A percentile compares a stretch with the other conserved stretches of the same genome.
phyloP scores from a whole-genome alignment of 2,113 vertebrate species.

The Psilopogon haemacephalus region DNA sequence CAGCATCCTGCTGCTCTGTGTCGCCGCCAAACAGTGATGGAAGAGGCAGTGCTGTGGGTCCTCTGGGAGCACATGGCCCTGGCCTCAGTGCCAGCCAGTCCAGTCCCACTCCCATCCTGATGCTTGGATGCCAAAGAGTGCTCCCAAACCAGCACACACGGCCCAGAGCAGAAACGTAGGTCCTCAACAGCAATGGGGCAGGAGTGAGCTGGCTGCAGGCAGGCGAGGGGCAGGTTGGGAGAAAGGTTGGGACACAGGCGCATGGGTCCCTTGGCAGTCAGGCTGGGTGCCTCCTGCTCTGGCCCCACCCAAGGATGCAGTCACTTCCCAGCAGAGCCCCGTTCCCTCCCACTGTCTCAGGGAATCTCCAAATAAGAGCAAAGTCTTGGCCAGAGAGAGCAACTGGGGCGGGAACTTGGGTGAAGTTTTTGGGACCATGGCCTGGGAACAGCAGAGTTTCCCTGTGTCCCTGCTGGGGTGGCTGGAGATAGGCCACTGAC shows the following conservation, averaged over 20 bases:
- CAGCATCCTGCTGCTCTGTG: rapidly evolving
- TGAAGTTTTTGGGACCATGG: not conserved
- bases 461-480: not conserved
- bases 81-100: rapidly evolving
- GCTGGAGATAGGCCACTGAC: not conserved
- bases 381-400: not conserved
- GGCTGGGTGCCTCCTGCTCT: not conserved
- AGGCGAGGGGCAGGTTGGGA: not conserved
- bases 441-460: not conserved
- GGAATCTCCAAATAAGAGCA: slow-evolving; percentile 72
- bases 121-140: not conserved
- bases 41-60: not conserved
- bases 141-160: rapidly evolving
- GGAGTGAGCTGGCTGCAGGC: not conserved
- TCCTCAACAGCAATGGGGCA: not conserved
- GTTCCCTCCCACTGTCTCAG: slow-evolving; percentile 44
- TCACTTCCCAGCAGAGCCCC: slow-evolving; percentile 37
- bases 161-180: not conserved
- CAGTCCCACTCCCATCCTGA: rapidly evolving
- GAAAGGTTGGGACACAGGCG: not conserved
- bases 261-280: rapidly evolving
- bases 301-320: slow-evolving; percentile 52
- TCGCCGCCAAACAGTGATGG: not conserved
- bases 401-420: slow-evolving; percentile 30
- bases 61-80: not conserved